A percentile compares a stretch with the other conserved stretches of the same genome.
Evolutionary conservation across 2,797 vertebrate species (phyloP).

Genomic region (Sebastes oblongus): DNA sequence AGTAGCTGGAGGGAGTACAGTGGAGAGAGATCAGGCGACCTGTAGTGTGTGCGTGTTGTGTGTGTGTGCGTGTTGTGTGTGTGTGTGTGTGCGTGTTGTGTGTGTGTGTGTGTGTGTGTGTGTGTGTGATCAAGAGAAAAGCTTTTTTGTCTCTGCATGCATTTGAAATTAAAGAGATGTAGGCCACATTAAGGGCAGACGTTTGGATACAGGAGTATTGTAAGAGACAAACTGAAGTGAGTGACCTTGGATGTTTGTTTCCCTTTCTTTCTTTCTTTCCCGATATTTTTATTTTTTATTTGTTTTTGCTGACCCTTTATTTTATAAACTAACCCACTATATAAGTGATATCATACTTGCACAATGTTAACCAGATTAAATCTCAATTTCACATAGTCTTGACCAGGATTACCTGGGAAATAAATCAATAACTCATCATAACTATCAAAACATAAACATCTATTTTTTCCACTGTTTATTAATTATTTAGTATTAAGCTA

Average conservation of each 20-base stretch:
- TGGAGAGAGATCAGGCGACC: conserved; percentile 34
- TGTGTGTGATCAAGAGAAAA: neutral
- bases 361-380: neutral
- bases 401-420: neutral
- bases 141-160: neutral
- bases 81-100: neutral
- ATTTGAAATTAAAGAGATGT: conserved; percentile 5
- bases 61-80: neutral
- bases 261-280: neutral
- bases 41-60: conserved; percentile 5
- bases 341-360: neutral
- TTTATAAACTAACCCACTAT: neutral
- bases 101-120: conserved; percentile 3
- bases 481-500: neutral
- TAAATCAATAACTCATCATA: neutral
- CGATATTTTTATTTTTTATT: neutral
- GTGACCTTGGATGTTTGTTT: conserved; percentile 30
- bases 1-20: conserved; percentile 29
- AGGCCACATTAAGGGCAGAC: conserved; percentile 10
- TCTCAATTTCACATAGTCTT: neutral
- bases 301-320: neutral
- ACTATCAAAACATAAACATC: neutral
- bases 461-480: neutral
- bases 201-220: neutral
- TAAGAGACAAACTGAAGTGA: neutral